phyloP scores from a whole-genome alignment of 2,113 vertebrate genomes.

The Lampris incognitus region DNA sequence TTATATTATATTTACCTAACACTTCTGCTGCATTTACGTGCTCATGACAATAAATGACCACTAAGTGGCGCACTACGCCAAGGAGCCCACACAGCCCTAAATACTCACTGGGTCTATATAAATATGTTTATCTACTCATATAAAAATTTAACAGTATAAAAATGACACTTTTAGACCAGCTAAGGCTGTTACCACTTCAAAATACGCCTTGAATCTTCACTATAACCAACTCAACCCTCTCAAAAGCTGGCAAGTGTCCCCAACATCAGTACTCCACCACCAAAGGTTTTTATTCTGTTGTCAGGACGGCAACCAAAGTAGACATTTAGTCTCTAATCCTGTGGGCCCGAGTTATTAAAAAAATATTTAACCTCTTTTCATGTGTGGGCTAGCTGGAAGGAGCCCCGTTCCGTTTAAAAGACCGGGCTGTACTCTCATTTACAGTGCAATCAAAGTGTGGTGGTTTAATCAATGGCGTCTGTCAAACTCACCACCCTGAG shows the following conservation, averaged over 20 bases:
- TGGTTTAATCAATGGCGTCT: conserved; percentile 38
- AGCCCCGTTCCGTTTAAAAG: background rate
- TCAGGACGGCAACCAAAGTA: background rate
- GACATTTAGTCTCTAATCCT: background rate
- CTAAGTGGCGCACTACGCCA: conserved; percentile 31
- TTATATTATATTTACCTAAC: too few species aligned
- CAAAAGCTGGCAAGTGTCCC: background rate
- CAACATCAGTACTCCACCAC: background rate
- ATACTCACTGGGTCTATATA: background rate
- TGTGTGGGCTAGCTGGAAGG: background rate
- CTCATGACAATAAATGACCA: conserved; percentile 9
- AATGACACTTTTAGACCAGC: too few species aligned
- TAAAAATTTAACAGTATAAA: too few species aligned
- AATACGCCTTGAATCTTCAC: background rate
- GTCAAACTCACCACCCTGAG: conserved; percentile 31
- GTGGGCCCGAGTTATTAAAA: background rate
- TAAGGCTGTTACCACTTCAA: too few species aligned
- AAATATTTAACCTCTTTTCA: background rate
- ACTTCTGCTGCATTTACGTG: too few species aligned
- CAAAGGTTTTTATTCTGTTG: background rate
- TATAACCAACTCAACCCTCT: too few species aligned
- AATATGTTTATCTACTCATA: too few species aligned
- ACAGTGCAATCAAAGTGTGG: background rate
- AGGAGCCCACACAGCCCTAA: background rate
- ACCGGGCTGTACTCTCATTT: background rate